Evolutionary conservation across 23 tunicate genomes (phyloP).

Genomic region (Phallusia fumigata): DNA sequence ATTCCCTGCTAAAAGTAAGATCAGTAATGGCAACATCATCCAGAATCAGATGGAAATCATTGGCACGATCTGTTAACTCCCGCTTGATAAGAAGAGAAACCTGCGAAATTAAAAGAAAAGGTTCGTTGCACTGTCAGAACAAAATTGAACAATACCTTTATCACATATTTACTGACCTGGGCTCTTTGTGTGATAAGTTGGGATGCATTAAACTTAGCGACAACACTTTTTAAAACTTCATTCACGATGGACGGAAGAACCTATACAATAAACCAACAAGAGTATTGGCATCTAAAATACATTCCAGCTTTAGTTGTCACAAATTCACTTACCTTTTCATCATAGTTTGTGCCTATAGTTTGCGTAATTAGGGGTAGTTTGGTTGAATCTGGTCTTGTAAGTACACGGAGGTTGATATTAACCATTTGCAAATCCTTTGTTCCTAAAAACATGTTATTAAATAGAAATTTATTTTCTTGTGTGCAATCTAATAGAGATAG

Average conservation of each 20-base stretch:
- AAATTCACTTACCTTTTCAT: slow-evolving; percentile 80
- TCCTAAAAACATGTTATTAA: slow-evolving; percentile 34
- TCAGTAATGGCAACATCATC: slow-evolving; percentile 99
- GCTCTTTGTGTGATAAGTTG: slow-evolving; percentile 93
- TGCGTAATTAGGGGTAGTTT: slow-evolving; percentile 82
- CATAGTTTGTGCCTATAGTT: slow-evolving; percentile 81
- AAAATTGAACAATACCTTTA: neutral
- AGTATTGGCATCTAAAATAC: neutral
- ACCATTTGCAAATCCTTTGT: slow-evolving; percentile 98
- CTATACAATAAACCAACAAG: too few relatives aligned
- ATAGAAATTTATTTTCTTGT: neutral
- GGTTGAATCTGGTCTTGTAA: slow-evolving; percentile 82
- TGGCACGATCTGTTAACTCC: slow-evolving; percentile 79
- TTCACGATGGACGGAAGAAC: slow-evolving; percentile 94
- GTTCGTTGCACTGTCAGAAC: neutral
- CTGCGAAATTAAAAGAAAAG: slow-evolving; percentile 26
- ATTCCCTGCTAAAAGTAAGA: slow-evolving; percentile 82
- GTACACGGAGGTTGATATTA: slow-evolving; percentile 93
- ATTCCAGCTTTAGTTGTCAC: too few relatives aligned
- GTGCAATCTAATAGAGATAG: too few relatives aligned
- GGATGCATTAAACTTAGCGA: slow-evolving; percentile 93
- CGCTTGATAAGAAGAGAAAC: slow-evolving; percentile 83
- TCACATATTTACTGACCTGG: slow-evolving; percentile 44
- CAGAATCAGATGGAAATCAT: slow-evolving; percentile 83
- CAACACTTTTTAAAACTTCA: slow-evolving; percentile 95